These are phyloP conservation scores for Pyrocephalus nanus DNA, from an alignment of 2,797 vertebrate species.

Conservation along the genomic window DNA sequence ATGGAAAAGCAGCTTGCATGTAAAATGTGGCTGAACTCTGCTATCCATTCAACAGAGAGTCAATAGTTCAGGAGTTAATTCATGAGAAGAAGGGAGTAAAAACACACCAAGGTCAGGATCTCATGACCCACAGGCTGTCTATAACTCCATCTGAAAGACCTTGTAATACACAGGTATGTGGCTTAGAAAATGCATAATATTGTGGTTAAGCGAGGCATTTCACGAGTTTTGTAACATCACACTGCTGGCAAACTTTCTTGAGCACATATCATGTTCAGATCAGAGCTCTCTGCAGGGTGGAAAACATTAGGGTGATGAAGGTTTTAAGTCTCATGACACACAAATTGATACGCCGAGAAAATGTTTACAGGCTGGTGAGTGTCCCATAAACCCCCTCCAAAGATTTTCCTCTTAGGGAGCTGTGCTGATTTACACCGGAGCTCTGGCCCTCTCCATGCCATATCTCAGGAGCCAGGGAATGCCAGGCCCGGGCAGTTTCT, in stretches of 20 bases:
- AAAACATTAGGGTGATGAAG: constrained; percentile 3
- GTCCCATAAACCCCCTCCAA: not conserved
- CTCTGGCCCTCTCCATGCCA: not conserved
- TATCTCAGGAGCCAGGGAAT: not conserved
- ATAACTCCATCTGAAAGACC: constrained; percentile 44
- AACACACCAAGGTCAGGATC: constrained; percentile 67
- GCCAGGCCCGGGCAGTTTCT: not conserved
- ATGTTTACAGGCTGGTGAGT: constrained; percentile 4
- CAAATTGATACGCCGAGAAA: not conserved
- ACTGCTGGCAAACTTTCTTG: not conserved
- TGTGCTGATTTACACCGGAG: not conserved
- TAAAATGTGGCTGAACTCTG: constrained; percentile 60
- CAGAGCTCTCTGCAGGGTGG: not conserved
- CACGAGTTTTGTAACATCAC: constrained; percentile 31
- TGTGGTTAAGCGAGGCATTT: constrained; percentile 16
- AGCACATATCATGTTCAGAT: not conserved
- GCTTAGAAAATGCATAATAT: constrained; percentile 29
- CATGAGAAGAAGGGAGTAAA: constrained; percentile 62
- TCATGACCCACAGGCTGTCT: constrained; percentile 60
- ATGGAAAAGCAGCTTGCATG: not conserved
- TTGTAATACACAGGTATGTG: constrained; percentile 62
- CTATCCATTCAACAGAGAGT: constrained; percentile 34
- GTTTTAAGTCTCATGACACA: constrained; percentile 2
- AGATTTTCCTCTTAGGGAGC: not conserved
- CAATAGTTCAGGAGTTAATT: constrained; percentile 71